phyloP scores from a whole-genome alignment of 2,113 vertebrate genomes.

The Tachuris rubrigastra region DNA sequence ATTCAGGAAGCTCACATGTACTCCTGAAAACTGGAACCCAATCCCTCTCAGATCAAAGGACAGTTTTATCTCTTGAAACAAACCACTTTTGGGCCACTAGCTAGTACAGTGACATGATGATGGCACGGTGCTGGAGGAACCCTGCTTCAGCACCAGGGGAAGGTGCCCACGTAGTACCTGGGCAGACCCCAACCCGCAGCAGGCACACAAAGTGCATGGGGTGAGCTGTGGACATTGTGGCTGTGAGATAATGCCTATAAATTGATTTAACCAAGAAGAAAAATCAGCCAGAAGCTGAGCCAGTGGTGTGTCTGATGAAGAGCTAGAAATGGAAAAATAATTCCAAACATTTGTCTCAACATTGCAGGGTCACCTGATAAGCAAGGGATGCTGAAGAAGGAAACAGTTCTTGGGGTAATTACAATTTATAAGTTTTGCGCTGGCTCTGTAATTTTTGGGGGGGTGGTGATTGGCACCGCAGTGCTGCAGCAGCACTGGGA shows the following conservation, averaged over 20 bases:
- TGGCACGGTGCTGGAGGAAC: not conserved
- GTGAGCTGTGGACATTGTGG: fast-evolving
- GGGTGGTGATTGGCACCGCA: not conserved
- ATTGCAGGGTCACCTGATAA: slow-evolving; percentile 33
- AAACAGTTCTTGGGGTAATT: slow-evolving; percentile 51
- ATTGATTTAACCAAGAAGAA: not conserved
- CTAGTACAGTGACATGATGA: fast-evolving
- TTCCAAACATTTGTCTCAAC: slow-evolving; percentile 46
- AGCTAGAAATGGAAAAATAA: slow-evolving; percentile 29
- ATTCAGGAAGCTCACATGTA: fast-evolving
- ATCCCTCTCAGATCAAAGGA: fast-evolving
- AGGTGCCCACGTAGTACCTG: not conserved
- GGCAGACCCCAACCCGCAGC: fast-evolving
- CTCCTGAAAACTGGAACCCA: not conserved
- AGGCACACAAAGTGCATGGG: fast-evolving
- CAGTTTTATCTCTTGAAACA: fast-evolving
- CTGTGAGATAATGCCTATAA: fast-evolving
- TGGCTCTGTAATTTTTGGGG: slow-evolving; percentile 11
- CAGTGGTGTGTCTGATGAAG: not conserved
- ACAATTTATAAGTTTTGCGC: slow-evolving; percentile 18
- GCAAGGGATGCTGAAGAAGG: not conserved
- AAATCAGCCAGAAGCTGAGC: not conserved
- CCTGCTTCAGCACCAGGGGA: not conserved
- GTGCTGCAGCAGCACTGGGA: not conserved
- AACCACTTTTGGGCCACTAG: fast-evolving